Conservation (phyloP, 2,888 invertebrate species). For the Axea sp. region DNA sequence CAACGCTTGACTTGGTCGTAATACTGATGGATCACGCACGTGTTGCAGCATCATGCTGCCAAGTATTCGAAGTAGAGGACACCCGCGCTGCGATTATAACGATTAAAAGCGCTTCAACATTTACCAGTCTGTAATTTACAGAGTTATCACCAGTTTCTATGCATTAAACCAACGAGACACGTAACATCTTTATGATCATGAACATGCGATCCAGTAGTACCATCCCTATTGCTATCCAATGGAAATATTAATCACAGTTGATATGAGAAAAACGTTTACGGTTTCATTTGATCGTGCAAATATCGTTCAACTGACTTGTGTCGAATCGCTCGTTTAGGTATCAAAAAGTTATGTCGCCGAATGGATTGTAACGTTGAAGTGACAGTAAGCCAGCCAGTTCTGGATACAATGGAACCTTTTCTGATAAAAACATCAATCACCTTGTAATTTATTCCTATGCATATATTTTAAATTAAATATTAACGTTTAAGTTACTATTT, state of each 20-base stretch:
- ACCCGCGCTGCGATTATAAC: constrained; percentile 30
- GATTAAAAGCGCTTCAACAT: constrained; percentile 47
- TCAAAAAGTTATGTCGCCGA: constrained; percentile 36
- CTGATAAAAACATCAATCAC: no score
- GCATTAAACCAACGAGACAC: constrained; percentile 37
- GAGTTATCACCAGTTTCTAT: constrained; percentile 21
- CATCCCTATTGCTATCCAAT: constrained; percentile 30
- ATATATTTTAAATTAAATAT: no score
- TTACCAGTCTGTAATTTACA: constrained; percentile 21
- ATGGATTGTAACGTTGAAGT: constrained; percentile 23
- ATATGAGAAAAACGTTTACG: constrained; percentile 30
- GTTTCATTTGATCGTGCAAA: constrained; percentile 21
- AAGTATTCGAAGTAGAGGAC: constrained; percentile 25
- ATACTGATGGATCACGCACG: constrained; percentile 44
- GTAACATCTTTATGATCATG: constrained; percentile 41
- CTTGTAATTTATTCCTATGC: no score
- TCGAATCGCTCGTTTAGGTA: constrained; percentile 29
- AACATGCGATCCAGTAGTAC: constrained; percentile 46
- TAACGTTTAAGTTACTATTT: no score
- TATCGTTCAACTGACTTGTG: constrained; percentile 20
- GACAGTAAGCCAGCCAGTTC: constrained; percentile 20
- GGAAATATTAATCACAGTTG: constrained; percentile 41
- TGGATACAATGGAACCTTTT: no score
- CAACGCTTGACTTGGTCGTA: constrained; percentile 19
- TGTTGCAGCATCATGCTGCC: constrained; percentile 10